Base-by-base conservation (phyloP, 2,113 vertebrate species). In the Erinaceus europaeus region DNA sequence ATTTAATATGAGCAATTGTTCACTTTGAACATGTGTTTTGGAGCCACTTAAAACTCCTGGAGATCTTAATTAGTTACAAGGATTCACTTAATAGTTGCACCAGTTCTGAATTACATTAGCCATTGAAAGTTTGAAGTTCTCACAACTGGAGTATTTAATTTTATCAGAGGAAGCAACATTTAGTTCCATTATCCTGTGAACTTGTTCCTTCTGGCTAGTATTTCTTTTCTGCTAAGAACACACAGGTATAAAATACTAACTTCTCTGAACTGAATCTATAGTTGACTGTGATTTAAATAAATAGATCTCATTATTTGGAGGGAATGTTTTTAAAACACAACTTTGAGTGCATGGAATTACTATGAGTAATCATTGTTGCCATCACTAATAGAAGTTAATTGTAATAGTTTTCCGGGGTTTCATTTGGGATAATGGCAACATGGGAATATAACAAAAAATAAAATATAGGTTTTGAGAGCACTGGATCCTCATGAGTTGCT, bases 341-440 rank as follows among this genome's bases (percentile, higher is more conserved):
- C 34, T 69, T 76, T 81, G 57, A 72, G 20, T 59, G 44, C 3
- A 7, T 65, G 32, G 46, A 73, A 81, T 69, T 32, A 34, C 53
- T 55, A 32, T 62, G 20, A 36, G 18, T 29, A 18, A 62, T 11
- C 15, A 32, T 32, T 20, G 13, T 62, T 62, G 2, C n/a, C 20
- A 52, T 52, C 17, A 17, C 48, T 50, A 11, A 50, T 50, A 50
- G 48, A 5, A 15, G 53, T 55, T 55, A 55, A n/a, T 55, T 78
- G n/a, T 42, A 81, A 32, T 86, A 14, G 9, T 61, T 86, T 89
- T 40, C 52, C 79, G n/a, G 59, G 23, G 27, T 88, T 57, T 88
- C 36, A 42, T 83, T 84, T 84, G 46, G 80, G 32, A 69, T 48
- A 68, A 67, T 91, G 84, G 86, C 80, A 94, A 68, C 73, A 84